Evolutionary conservation across 2,113 vertebrate genomes (phyloP).

Genomic region (Ellobius talpinus): DNA sequence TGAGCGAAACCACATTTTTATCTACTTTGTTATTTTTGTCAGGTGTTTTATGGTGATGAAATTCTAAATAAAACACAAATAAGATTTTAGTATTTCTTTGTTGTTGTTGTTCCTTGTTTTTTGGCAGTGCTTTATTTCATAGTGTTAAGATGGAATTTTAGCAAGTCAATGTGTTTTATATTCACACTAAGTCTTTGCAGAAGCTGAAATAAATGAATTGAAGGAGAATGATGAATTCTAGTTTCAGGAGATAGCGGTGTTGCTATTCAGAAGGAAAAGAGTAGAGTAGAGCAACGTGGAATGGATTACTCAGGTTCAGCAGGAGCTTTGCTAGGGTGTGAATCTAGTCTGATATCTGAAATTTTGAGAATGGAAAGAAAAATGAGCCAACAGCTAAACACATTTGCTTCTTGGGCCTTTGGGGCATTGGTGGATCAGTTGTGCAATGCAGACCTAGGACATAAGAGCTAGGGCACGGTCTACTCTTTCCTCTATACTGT

Average conservation of each 20-base stretch:
- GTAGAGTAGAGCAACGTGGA: accelerated
- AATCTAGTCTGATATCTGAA: background rate
- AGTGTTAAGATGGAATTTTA: background rate
- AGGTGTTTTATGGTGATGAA: background rate
- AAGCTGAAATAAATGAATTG: background rate
- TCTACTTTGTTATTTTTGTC: background rate
- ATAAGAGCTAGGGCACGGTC: background rate
- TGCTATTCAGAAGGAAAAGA: background rate
- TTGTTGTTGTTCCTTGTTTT: background rate
- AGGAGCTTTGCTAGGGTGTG: background rate
- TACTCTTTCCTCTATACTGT: background rate
- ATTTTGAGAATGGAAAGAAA: background rate
- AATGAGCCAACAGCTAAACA: background rate
- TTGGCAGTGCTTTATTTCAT: background rate
- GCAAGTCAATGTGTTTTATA: background rate
- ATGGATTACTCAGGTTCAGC: background rate
- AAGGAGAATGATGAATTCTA: background rate
- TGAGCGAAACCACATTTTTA: background rate
- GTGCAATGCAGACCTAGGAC: background rate
- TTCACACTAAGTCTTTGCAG: background rate
- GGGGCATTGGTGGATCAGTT: background rate
- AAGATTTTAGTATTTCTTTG: background rate
- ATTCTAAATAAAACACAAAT: background rate
- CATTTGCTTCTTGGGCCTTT: background rate
- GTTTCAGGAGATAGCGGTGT: background rate